Conservation (phyloP, 1,140 invertebrate genomes). For the Drosophila sp. region DNA sequence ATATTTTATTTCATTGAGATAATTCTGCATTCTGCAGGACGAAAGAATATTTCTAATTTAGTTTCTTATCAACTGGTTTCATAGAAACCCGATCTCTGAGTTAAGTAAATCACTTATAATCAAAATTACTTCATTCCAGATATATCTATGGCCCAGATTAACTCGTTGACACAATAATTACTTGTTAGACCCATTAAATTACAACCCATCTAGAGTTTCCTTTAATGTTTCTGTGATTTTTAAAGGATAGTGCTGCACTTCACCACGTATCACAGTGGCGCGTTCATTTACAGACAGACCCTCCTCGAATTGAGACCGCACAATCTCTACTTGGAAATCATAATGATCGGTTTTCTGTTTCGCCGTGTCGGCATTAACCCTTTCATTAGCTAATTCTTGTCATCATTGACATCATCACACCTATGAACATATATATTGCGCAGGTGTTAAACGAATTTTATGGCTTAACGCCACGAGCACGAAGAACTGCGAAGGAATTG, state of each 20-base stretch:
- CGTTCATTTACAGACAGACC: background rate
- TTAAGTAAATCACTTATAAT: no score
- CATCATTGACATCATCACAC: constrained; percentile 74
- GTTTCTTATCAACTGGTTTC: no score
- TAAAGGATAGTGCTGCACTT: background rate
- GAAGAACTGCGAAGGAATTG: constrained; percentile 27
- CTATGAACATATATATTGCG: constrained; percentile 5
- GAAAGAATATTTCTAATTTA: no score
- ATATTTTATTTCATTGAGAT: no score
- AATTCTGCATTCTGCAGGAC: no score
- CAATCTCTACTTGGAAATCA: constrained; percentile 35
- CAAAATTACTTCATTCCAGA: no score
- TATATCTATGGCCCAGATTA: no score
- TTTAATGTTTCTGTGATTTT: no score
- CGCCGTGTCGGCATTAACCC: constrained; percentile 35
- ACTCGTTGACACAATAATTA: no score
- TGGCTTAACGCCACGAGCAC: constrained; percentile 68
- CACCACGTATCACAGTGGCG: background rate
- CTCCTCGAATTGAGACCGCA: constrained; percentile 8
- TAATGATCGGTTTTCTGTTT: constrained; percentile 54
- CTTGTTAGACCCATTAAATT: no score
- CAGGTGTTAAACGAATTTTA: constrained; percentile 76
- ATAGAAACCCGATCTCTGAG: no score
- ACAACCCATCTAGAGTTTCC: no score
- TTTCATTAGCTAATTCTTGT: constrained; percentile 65